Evolutionary conservation across 2,113 vertebrate species (phyloP), one percentile per base, ranked within the genome.

Genomic region (Thryonomys swinderianus): DNA sequence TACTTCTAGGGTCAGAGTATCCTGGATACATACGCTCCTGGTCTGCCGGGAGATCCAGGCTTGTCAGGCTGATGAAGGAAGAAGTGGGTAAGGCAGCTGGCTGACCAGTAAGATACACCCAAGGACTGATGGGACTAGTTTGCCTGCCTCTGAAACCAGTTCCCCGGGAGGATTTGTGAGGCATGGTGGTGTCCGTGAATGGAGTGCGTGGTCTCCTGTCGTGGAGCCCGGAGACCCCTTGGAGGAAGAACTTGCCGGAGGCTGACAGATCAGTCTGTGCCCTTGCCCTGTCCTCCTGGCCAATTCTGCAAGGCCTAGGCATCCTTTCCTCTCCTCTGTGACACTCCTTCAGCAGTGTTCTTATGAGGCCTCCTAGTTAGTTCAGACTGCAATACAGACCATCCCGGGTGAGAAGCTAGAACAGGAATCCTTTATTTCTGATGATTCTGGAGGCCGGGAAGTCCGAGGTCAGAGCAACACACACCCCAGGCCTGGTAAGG

Each of bases 141-240:
- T 91, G 74, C 30, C 66, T 64, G 11, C 66, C 85, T 86, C 74
- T 45, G 45, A 88, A 85, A 80, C 64, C 9, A 30, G 30, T 57
- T 84, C 32, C 66, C 23, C 12, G 10, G n/a, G 40, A 90, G 59
- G 80, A 30, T 76, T 3, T 34, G 18, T 23, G 74, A 80, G 66
- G 66, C 5, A 0, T 7, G 45, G 84, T 20, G 32, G 3, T 2
- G 23, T 18, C 23, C 0, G 5, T 25, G 59, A 25, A 30, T 1
- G 3, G 48, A 30, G n/a, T 5, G 21, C 1, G 5, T 4, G 23
- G 27, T 66, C 45, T 96, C 53, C 37, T 13, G 3, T 7, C 5
- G 2, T 16, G 45, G 30, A 45, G 55, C 48, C 1, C 55, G 0
- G 20, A 1, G 13, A 51, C 0, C 16, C 30, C 21, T 45, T 59